A percentile compares a stretch with the other conserved stretches of the same genome.
These are phyloP conservation scores for Microtus ochrogaster DNA, from an alignment of 2,113 vertebrate species.

Conservation along the genomic window DNA sequence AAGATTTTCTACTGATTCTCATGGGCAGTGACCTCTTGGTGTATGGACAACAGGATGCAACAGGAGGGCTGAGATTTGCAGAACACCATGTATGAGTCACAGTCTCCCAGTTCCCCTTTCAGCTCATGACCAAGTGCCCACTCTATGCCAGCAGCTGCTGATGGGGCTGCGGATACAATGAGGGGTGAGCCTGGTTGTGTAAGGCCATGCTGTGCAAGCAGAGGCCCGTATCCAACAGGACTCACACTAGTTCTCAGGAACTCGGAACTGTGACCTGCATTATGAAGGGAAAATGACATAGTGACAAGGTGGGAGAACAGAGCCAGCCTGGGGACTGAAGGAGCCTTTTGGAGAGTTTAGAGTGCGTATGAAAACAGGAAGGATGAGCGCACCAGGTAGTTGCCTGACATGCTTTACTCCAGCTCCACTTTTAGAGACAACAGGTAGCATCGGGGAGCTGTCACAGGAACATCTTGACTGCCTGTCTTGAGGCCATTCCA, in stretches of 20 bases:
- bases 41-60: rapidly evolving
- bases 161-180: not conserved
- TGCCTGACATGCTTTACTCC: too few relatives aligned
- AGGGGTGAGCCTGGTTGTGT: not conserved
- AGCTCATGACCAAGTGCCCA: not conserved
- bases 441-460: not conserved
- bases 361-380: rapidly evolving
- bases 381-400: rapidly evolving
- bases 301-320: rapidly evolving
- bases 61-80: too few relatives aligned
- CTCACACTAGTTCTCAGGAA: rapidly evolving
- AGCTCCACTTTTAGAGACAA: not conserved
- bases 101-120: not conserved
- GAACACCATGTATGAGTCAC: rapidly evolving
- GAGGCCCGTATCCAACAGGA: rapidly evolving
- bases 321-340: not conserved
- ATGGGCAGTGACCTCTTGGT: not conserved
- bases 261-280: not conserved
- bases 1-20: not conserved
- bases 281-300: not conserved
- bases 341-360: not conserved
- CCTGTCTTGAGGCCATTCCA: not conserved
- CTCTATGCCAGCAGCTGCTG: not conserved
- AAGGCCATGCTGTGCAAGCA: not conserved
- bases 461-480: rapidly evolving